Evolutionary conservation across 1,140 invertebrate species (phyloP).

Genomic region (Pseudomyrmex cubaensis): DNA sequence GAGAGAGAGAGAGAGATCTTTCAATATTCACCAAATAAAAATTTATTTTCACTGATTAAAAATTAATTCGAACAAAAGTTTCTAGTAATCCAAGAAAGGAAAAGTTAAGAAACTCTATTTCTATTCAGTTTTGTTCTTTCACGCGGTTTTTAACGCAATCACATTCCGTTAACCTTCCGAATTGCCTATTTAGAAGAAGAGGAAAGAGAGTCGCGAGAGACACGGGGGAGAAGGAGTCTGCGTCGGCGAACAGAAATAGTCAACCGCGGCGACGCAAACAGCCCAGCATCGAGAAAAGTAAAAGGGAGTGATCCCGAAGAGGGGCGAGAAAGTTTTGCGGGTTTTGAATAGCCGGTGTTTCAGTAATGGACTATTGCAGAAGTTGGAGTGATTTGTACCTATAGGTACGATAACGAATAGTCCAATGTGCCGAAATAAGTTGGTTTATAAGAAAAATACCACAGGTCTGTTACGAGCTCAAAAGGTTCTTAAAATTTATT

Average conservation of each 20-base stretch:
- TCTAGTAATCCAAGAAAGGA: too few species aligned
- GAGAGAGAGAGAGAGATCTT: not conserved
- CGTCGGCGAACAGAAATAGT: slow-evolving; percentile 27
- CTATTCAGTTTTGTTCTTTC: not conserved
- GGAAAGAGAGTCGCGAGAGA: not conserved
- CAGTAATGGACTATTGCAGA: slow-evolving; percentile 78
- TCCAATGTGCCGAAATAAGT: not conserved
- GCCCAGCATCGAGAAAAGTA: slow-evolving; percentile 44
- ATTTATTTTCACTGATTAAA: not conserved
- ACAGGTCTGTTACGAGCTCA: too few species aligned
- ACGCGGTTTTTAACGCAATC: slow-evolving; percentile 33
- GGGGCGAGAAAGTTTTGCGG: slow-evolving; percentile 58
- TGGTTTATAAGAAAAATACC: too few species aligned
- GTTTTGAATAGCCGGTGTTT: slow-evolving; percentile 74
- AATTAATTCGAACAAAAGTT: too few species aligned
- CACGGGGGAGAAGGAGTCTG: not conserved
- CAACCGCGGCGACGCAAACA: not conserved
- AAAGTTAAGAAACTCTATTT: too few species aligned
- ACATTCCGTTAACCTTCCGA: slow-evolving; percentile 45
- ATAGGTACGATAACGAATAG: not conserved
- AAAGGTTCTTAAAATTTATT: too few species aligned
- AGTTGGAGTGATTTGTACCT: slow-evolving; percentile 56
- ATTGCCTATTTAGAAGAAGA: slow-evolving; percentile 21
- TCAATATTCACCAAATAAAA: not conserved
- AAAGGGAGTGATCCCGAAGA: slow-evolving; percentile 29